phyloP scores from a whole-genome alignment of 2,888 invertebrate species.

The Troides oblongomaculatus region DNA sequence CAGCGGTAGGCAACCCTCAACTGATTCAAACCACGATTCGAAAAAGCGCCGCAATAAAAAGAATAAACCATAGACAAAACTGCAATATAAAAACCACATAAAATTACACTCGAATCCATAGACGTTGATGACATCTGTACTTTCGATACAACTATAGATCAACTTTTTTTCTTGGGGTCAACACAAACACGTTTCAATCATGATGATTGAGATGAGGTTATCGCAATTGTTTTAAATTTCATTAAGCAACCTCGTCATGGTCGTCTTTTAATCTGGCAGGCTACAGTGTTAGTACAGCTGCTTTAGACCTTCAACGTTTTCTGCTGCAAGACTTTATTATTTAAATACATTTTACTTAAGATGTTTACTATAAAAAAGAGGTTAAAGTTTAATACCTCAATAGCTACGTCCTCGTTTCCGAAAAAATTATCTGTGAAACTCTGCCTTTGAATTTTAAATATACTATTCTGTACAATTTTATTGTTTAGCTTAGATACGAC shows the following conservation, averaged over 20 bases:
- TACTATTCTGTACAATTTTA: constrained; percentile 32
- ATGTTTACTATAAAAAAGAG: background rate
- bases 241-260: no score
- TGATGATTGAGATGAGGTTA: no score
- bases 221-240: no score
- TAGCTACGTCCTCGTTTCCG: constrained; percentile 24
- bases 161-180: no score
- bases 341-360: background rate
- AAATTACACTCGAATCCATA: constrained; percentile 16
- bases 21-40: constrained; percentile 39
- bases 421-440: constrained; percentile 40
- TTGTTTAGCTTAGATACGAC: constrained; percentile 13
- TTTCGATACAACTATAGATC: no score
- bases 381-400: background rate
- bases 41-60: constrained; percentile 70
- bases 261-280: no score
- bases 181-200: no score
- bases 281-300: background rate
- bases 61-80: constrained; percentile 49
- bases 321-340: background rate
- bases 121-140: background rate
- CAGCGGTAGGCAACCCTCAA: constrained; percentile 36
- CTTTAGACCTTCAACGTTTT: background rate
- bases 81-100: constrained; percentile 1
- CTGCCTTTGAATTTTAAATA: constrained; percentile 41